Percentiles rank a stretch among this genome's conserved stretches.
These are phyloP conservation scores for Rhagologus leucostigma DNA, from an alignment of 2,113 vertebrate species.

Conservation along the genomic window DNA sequence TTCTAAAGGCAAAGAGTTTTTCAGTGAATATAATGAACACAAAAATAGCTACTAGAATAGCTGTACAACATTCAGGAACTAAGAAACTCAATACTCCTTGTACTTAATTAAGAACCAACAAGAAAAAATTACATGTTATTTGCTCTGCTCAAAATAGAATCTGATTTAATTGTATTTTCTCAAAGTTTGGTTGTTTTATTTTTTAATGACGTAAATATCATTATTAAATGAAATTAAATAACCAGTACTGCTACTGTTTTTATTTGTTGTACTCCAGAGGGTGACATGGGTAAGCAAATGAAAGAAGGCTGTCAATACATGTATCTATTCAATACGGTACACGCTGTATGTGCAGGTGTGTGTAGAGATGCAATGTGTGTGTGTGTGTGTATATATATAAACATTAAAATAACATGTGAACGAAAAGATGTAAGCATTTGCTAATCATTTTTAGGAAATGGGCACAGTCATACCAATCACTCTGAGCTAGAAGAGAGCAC, in stretches of 20 bases:
- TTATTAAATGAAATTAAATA: not conserved
- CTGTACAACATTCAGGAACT: not conserved
- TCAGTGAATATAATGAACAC: not conserved
- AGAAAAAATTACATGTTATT: not conserved
- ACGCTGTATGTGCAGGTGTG: not conserved
- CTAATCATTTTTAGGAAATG: not conserved
- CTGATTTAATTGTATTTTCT: not conserved
- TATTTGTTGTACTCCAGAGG: not conserved
- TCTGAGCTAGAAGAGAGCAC: not conserved
- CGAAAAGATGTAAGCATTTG: not conserved
- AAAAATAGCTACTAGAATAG: not conserved
- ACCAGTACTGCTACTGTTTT: not conserved
- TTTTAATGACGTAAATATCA: not conserved
- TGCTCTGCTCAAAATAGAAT: not conserved
- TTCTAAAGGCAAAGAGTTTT: not conserved
- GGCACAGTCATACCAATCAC: not conserved
- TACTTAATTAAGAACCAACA: not conserved
- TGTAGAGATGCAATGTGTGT: not conserved
- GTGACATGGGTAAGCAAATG: not conserved
- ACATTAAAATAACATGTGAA: not conserved
- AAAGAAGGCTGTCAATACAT: not conserved
- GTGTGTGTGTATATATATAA: not conserved
- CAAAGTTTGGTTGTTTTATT: not conserved
- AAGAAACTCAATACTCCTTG: not conserved
- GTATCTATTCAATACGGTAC: not conserved